phyloP scores from a whole-genome alignment of 2,797 vertebrate species.

The Parauchenoglanis ngamensis region DNA sequence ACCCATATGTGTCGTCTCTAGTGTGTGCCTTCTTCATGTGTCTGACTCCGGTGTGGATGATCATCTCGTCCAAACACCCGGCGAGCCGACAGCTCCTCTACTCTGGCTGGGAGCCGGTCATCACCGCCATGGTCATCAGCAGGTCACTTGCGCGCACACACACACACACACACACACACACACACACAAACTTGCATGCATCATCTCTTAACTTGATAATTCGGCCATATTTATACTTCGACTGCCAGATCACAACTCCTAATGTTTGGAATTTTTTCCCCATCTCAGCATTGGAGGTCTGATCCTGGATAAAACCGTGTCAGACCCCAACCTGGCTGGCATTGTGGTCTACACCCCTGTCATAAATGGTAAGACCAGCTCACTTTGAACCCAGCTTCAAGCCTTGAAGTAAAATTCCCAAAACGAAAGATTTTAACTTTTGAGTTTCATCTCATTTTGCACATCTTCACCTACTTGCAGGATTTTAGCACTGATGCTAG shows the following conservation, averaged over 20 bases:
- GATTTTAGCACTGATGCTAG: neutral
- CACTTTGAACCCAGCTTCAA: slow-evolving; percentile 1
- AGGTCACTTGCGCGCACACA: slow-evolving; percentile 76
- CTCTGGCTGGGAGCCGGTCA: slow-evolving; percentile 97
- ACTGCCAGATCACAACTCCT: slow-evolving; percentile 12
- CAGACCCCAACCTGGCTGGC: slow-evolving; percentile 91
- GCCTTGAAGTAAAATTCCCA: neutral
- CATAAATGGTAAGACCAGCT: slow-evolving; percentile 88
- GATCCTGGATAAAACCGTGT: slow-evolving; percentile 96
- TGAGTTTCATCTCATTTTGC: neutral
- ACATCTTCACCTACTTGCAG: neutral
- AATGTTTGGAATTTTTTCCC: slow-evolving; percentile 60
- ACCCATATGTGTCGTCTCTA: slow-evolving; percentile 87
- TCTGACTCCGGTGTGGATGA: slow-evolving; percentile 92
- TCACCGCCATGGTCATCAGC: slow-evolving; percentile 97
- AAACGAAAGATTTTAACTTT: neutral
- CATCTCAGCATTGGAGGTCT: slow-evolving; percentile 91
- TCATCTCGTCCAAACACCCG: slow-evolving; percentile 93
- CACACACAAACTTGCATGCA: neutral
- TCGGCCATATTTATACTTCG: neutral
- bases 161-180: too few species aligned
- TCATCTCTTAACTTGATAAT: neutral
- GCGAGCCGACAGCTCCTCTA: slow-evolving; percentile 93
- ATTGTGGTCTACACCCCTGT: slow-evolving; percentile 97
- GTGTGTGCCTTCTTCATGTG: slow-evolving; percentile 94